Evolutionary conservation across 2,888 invertebrate genomes (phyloP).

Genomic region (Troides oblongomaculatus): DNA sequence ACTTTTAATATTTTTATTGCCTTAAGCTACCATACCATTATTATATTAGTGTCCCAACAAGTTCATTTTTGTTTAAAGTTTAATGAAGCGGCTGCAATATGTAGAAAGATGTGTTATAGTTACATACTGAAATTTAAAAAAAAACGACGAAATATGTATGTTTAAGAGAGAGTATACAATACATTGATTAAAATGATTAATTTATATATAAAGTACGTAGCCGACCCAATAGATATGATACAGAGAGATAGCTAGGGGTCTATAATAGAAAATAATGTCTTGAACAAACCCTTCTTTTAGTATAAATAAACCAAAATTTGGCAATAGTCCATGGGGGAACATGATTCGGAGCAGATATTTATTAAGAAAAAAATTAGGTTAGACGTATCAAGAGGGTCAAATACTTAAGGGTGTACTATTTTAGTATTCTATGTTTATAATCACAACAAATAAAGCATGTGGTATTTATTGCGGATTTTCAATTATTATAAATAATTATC

Average conservation of each 20-base stretch:
- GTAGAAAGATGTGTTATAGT: too few relatives aligned
- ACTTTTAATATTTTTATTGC: too few relatives aligned
- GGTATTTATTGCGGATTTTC: background rate
- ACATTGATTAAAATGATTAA: slow-evolving; percentile 22
- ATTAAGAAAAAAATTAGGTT: slow-evolving; percentile 23
- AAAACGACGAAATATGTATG: too few relatives aligned
- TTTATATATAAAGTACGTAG: slow-evolving; percentile 31
- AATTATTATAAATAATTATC: background rate
- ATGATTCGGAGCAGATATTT: slow-evolving; percentile 26
- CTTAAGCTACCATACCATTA: too few relatives aligned
- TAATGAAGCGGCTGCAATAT: too few relatives aligned
- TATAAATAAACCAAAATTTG: slow-evolving; percentile 51
- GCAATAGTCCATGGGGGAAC: slow-evolving; percentile 41
- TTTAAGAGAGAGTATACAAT: too few relatives aligned
- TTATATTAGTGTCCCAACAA: too few relatives aligned
- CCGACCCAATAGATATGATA: slow-evolving; percentile 33
- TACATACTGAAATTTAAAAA: too few relatives aligned
- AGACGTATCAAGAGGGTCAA: slow-evolving; percentile 22
- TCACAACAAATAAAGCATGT: background rate
- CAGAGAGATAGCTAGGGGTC: slow-evolving; percentile 17
- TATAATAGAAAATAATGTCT: slow-evolving; percentile 30
- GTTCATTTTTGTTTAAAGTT: too few relatives aligned
- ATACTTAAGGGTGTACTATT: background rate
- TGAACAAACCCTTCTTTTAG: slow-evolving; percentile 43
- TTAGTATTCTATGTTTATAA: background rate